Conservation (phyloP, 2,888 invertebrate genomes). For the Hypolimnas misippus region DNA sequence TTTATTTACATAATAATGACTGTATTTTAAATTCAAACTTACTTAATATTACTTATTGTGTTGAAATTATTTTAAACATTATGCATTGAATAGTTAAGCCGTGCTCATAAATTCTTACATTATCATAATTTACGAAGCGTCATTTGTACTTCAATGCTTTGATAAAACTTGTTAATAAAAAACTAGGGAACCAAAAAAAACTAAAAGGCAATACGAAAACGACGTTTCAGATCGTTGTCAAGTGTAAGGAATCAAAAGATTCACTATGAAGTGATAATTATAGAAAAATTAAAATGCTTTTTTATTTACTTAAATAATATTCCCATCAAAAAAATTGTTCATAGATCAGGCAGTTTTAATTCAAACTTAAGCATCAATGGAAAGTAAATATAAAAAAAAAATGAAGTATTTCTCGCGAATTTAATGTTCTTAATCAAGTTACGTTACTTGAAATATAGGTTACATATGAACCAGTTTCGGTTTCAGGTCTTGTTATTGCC, state of each 20-base stretch:
- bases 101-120: background rate
- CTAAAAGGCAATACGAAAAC: background rate
- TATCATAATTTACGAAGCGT: conserved; percentile 4
- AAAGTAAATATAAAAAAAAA: background rate
- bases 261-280: too few relatives aligned
- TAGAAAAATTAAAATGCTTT: too few relatives aligned
- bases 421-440: background rate
- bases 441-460: conserved; percentile 16
- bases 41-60: background rate
- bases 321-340: too few relatives aligned
- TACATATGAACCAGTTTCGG: conserved; percentile 21
- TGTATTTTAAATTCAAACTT: background rate
- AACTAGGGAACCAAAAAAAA: background rate
- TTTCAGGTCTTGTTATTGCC: conserved; percentile 2
- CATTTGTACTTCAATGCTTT: background rate
- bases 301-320: too few relatives aligned
- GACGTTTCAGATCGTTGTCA: background rate
- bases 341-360: background rate
- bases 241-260: too few relatives aligned
- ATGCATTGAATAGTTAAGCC: background rate
- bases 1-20: background rate
- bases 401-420: background rate
- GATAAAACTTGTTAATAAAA: background rate
- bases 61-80: background rate
- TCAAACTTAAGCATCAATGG: too few relatives aligned